phyloP scores from a whole-genome alignment of 2,113 vertebrate genomes.

The Odocoileus hemionus region DNA sequence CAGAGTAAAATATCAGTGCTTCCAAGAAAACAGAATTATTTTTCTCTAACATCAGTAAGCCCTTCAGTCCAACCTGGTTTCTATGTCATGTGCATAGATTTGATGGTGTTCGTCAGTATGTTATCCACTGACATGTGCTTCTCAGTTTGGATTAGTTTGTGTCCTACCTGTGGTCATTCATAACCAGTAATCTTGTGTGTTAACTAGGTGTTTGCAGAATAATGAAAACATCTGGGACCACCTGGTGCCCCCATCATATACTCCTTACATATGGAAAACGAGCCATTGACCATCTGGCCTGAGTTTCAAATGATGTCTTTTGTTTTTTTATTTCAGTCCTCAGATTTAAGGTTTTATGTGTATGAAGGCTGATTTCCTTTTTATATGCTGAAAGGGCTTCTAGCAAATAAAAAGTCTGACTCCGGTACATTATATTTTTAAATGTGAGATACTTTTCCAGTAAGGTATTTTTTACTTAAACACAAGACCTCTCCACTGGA shows the following conservation, averaged over 20 bases:
- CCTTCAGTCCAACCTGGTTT: not conserved
- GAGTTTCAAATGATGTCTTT: not conserved
- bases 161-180: not conserved
- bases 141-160: not conserved
- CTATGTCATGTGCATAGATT: accelerated
- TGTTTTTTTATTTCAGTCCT: not conserved
- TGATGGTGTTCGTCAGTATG: not conserved
- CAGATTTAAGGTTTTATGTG: not conserved
- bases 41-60: not conserved
- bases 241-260: accelerated
- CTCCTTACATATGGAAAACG: accelerated
- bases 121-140: not conserved
- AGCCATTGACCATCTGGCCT: not conserved
- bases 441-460: not conserved
- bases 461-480: not conserved
- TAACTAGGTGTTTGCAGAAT: not conserved
- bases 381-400: not conserved
- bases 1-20: not conserved
- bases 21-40: not conserved
- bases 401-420: not conserved
- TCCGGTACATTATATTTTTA: not conserved
- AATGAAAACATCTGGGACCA: not conserved
- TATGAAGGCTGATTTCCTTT: not conserved
- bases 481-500: not conserved
- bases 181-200: not conserved